Evolutionary conservation across 2,797 vertebrate genomes (phyloP).

Genomic region (Vipera latastei): DNA sequence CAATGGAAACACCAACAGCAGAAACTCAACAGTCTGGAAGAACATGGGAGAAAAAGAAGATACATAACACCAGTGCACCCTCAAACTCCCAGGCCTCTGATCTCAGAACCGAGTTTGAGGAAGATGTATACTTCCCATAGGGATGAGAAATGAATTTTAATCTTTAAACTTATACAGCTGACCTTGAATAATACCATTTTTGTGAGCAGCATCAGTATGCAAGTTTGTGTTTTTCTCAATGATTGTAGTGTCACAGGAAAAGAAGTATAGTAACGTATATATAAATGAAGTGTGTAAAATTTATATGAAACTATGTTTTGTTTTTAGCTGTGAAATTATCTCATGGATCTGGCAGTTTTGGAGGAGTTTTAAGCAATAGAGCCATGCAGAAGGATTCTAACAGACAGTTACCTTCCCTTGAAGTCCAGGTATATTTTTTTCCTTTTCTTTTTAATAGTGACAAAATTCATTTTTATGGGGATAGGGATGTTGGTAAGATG

Average conservation of each 20-base stretch:
- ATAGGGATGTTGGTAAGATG: not conserved
- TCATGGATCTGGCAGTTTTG: conserved; percentile 91
- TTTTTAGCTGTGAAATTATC: conserved; percentile 83
- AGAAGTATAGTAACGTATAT: not conserved
- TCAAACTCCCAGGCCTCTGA: not conserved
- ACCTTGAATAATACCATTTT: not conserved
- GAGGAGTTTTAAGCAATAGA: conserved; percentile 84
- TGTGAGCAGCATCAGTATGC: not conserved
- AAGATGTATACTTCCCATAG: not conserved
- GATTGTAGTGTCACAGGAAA: not conserved
- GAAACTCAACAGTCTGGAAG: not conserved
- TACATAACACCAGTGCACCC: not conserved
- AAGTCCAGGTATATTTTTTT: conserved; percentile 82
- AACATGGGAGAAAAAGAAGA: not conserved
- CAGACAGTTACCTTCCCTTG: conserved; percentile 77
- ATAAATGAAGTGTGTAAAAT: not conserved
- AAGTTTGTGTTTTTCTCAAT: not conserved
- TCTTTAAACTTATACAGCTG: not conserved
- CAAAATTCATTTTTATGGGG: not conserved
- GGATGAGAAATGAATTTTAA: not conserved
- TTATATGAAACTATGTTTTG: conserved; percentile 25
- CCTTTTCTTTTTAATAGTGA: not conserved
- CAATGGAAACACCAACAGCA: not conserved
- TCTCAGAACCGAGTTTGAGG: not conserved
- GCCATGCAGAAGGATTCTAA: conserved; percentile 84